Evolutionary conservation across 2,797 vertebrate genomes (phyloP), one percentile per base, ranked within the genome.

Genomic region (Loris lydekkerianus): DNA sequence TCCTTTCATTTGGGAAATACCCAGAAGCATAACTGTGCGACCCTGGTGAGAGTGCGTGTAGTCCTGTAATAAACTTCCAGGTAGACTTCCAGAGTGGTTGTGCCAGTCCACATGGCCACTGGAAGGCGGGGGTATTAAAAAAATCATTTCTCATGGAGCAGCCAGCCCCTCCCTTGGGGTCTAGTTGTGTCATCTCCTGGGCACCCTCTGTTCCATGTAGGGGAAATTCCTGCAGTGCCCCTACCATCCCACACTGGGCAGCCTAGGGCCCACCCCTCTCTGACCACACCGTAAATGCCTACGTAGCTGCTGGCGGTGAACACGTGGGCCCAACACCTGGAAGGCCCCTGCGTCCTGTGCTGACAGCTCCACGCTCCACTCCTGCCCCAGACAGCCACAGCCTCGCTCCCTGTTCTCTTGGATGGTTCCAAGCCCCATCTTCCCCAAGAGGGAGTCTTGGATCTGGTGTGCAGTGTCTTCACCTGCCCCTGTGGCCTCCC

Each of bases 261-360:
- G 21, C 15, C 2, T 0, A 2, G 1, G 10, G 7, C 8, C 3
- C 17, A 7, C 7, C 6, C 11, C 18, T 3, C 3, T 15, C 18
- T 8, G 5, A 18, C n/a, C 10, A 4, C 14, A 20, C 0, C 37
- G 3, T 1, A 20, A 53, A 17, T 2, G 1, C 67, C 1, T 18
- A 0, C 5, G 2, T 0, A 2, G 0, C 25, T 20, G 0, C n/a
- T 1, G 3, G 1, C 7, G 2, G 34, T 27, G 23, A 34, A 69
- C 21, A 1, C 18, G 14, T 60, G 0, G 1, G 1, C 31, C 3
- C 18, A 2, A 25, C 18, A 13, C 27, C 25, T 67, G n/a, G 31
- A 29, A 37, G 0, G 0, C 29, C 25, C 31, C 13, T 7, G 2
- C 29, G 25, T 25, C 15, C 10, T 49, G 67, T 25, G 15, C 29